Conservation (phyloP, 1,140 invertebrate species). For the Macrotrachela quadricornifera region DNA sequence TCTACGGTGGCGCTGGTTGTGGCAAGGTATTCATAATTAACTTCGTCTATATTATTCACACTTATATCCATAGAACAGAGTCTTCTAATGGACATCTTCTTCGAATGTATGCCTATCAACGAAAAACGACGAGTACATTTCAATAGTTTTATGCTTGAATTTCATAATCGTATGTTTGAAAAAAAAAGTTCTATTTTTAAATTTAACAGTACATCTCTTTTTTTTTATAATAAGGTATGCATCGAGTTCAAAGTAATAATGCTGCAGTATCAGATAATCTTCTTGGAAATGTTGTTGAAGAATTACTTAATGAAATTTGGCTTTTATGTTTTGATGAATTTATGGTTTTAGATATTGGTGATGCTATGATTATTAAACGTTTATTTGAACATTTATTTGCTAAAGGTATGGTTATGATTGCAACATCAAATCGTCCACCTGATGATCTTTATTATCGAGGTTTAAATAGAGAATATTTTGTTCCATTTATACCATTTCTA, state of each 20-base stretch:
- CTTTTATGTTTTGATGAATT: constrained; percentile 99
- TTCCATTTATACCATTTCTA: too few species aligned
- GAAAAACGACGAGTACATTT: constrained; percentile 71
- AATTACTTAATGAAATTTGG: constrained; percentile 61
- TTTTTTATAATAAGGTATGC: constrained; percentile 9
- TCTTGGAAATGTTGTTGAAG: constrained; percentile 68
- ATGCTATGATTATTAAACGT: constrained; percentile 89
- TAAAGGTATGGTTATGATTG: constrained; percentile 69
- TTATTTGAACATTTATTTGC: constrained; percentile 82
- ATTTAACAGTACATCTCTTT: constrained; percentile 11
- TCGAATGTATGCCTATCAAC: constrained; percentile 43
- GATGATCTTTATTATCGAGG: constrained; percentile 29
- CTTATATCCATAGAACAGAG: constrained; percentile 39
- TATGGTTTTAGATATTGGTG: constrained; percentile 81
- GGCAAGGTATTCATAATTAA: too few species aligned
- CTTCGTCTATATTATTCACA: too few species aligned
- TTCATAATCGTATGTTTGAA: constrained; percentile 44
- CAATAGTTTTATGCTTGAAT: constrained; percentile 86
- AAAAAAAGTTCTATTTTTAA: constrained; percentile 12
- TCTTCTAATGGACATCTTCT: constrained; percentile 95
- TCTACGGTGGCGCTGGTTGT: too few species aligned
- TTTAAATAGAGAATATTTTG: too few species aligned
- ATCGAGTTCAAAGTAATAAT: constrained; percentile 15
- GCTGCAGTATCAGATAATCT: constrained; percentile 45
- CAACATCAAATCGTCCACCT: constrained; percentile 81